These are phyloP conservation scores for Labroides dimidiatus DNA, from an alignment of 2,797 vertebrate species.

Conservation along the genomic window DNA sequence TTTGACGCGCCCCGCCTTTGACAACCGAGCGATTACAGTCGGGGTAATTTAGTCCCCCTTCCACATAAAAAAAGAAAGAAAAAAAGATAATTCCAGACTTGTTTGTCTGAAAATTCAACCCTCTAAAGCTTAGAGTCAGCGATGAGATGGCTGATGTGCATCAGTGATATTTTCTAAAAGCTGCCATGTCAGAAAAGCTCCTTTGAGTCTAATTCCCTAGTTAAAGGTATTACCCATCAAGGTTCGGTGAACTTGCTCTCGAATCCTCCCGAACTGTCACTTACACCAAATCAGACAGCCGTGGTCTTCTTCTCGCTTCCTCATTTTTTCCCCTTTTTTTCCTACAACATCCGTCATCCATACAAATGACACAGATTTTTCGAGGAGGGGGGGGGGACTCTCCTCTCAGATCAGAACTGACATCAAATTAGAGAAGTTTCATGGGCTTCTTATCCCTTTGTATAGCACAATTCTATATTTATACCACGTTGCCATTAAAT, in stretches of 20 bases:
- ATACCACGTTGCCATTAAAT: conserved; percentile 82
- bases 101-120: conserved; percentile 60
- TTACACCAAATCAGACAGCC: conserved; percentile 62
- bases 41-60: conserved; percentile 41
- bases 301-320: conserved; percentile 36
- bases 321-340: background rate
- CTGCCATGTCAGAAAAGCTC: conserved; percentile 70
- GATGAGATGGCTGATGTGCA: conserved; percentile 72
- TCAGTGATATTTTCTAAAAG: conserved; percentile 67
- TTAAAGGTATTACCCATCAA: conserved; percentile 76
- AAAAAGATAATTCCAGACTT: conserved; percentile 48
- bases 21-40: conserved; percentile 61
- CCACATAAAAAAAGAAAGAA: conserved; percentile 22
- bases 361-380: conserved; percentile 41
- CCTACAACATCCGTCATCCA: conserved; percentile 39
- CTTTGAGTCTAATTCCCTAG: conserved; percentile 76
- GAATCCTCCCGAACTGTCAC: conserved; percentile 67
- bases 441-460: conserved; percentile 67
- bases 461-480: conserved; percentile 78
- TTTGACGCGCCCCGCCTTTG: conserved; percentile 31
- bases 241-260: conserved; percentile 70
- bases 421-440: conserved; percentile 68
- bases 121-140: conserved; percentile 57
- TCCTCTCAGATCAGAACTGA: conserved; percentile 45
- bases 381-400: conserved; percentile 11